Evolutionary conservation across 2,797 vertebrate genomes (phyloP).

Genomic region (Poeciliopsis presidionis): DNA sequence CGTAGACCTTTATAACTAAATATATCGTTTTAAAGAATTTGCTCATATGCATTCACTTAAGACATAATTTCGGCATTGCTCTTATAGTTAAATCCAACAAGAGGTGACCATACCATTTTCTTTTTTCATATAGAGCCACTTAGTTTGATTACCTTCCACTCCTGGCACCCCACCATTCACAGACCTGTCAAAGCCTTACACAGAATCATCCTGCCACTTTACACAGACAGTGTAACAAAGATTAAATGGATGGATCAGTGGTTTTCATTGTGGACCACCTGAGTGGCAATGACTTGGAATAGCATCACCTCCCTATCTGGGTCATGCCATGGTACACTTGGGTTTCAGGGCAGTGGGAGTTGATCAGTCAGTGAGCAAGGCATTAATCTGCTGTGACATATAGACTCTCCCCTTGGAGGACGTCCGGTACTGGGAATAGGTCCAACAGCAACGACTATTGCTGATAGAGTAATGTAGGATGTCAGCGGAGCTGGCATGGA

Average conservation of each 20-base stretch:
- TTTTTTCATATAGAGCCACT: conserved; percentile 73
- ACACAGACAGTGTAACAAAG: conserved; percentile 52
- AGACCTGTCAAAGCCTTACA: conserved; percentile 47
- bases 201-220: conserved; percentile 31
- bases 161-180: conserved; percentile 24
- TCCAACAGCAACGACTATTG: conserved; percentile 74
- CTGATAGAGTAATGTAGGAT: conserved; percentile 70
- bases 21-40: conserved; percentile 30
- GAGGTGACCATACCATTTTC: conserved; percentile 59
- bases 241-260: conserved; percentile 67
- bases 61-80: conserved; percentile 48
- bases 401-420: conserved; percentile 76
- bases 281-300: conserved; percentile 69
- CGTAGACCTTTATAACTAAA: conserved; percentile 12
- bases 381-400: conserved; percentile 83
- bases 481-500: conserved; percentile 70
- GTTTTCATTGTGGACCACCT: conserved; percentile 63
- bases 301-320: conserved; percentile 74
- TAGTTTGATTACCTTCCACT: conserved; percentile 71
- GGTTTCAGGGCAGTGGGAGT: conserved; percentile 74
- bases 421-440: conserved; percentile 70
- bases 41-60: conserved; percentile 23
- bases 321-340: conserved; percentile 66
- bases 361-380: conserved; percentile 79
- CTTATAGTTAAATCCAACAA: conserved; percentile 59